Percentiles rank a stretch among this genome's conserved stretches.
Evolutionary conservation across 2,113 vertebrate species (phyloP).

Genomic region (Casuarius casuarius): DNA sequence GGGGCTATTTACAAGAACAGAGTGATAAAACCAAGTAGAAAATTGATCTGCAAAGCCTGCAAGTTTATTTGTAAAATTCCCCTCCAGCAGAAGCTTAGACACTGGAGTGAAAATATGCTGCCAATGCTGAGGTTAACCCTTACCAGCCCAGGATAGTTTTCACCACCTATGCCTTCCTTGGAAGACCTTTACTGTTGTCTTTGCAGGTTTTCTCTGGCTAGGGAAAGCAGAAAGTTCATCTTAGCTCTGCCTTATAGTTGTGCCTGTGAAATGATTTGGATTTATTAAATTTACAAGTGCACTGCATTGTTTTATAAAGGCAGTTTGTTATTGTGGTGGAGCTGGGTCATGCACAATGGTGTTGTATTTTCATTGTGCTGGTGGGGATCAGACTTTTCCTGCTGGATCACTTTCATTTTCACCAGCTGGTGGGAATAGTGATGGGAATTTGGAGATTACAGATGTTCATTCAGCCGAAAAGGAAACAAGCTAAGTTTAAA

Average conservation of each 20-base stretch:
- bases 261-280: background rate
- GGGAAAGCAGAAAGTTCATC: background rate
- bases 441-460: conserved; percentile 52
- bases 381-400: background rate
- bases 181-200: background rate
- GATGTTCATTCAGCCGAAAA: background rate
- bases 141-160: background rate
- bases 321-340: background rate
- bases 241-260: background rate
- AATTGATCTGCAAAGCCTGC: conserved; percentile 72
- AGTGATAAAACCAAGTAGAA: conserved; percentile 70
- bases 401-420: background rate
- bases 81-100: conserved; percentile 59
- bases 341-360: background rate
- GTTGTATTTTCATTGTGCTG: background rate
- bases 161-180: background rate
- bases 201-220: background rate
- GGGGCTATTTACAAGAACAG: conserved; percentile 15
- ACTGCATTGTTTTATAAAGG: background rate
- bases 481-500: background rate
- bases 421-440: conserved; percentile 17
- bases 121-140: conserved; percentile 50
- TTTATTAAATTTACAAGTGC: background rate
- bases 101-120: conserved; percentile 47
- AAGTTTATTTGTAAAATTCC: conserved; percentile 74